These are phyloP conservation scores for Tenthredo scrophulariae DNA, from an alignment of 2,888 invertebrate genomes.

Conservation along the genomic window DNA sequence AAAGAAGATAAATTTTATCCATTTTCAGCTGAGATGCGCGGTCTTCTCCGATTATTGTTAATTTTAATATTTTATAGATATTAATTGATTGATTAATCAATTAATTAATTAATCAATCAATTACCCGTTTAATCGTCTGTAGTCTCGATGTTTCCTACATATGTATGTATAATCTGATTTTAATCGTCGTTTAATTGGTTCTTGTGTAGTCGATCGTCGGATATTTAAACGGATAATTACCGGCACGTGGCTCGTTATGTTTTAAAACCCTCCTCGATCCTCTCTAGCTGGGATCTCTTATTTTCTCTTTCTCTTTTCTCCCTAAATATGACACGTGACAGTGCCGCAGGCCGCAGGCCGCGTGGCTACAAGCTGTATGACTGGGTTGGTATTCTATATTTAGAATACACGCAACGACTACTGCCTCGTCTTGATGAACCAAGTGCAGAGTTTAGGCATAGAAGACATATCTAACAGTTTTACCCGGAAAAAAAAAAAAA, in stretches of 20 bases:
- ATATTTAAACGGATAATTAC: conserved; percentile 6
- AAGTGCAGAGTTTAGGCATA: neutral
- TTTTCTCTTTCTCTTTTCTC: conserved; percentile 1
- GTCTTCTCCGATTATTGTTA: too few species aligned
- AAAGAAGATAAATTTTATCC: too few species aligned
- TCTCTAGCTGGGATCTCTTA: neutral
- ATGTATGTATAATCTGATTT: neutral
- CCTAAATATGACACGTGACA: conserved; percentile 47
- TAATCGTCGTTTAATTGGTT: neutral
- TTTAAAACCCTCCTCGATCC: neutral
- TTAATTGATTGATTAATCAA: neutral
- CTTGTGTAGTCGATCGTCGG: neutral
- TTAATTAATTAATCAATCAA: neutral
- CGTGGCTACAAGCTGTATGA: neutral
- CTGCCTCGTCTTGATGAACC: conserved; percentile 19
- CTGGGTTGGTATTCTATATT: conserved; percentile 23
- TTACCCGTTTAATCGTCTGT: neutral
- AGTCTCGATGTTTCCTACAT: neutral
- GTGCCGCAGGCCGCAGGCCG: conserved; percentile 8
- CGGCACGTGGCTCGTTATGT: conserved; percentile 8
- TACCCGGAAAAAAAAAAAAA: neutral
- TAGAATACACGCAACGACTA: conserved; percentile 18
- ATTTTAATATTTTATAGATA: too few species aligned
- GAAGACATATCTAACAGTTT: neutral
- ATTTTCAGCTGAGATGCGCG: too few species aligned